Evolutionary conservation across 2,797 vertebrate species (phyloP), one percentile per base, ranked within the genome.

Genomic region (Gymnodraco acuticeps): DNA sequence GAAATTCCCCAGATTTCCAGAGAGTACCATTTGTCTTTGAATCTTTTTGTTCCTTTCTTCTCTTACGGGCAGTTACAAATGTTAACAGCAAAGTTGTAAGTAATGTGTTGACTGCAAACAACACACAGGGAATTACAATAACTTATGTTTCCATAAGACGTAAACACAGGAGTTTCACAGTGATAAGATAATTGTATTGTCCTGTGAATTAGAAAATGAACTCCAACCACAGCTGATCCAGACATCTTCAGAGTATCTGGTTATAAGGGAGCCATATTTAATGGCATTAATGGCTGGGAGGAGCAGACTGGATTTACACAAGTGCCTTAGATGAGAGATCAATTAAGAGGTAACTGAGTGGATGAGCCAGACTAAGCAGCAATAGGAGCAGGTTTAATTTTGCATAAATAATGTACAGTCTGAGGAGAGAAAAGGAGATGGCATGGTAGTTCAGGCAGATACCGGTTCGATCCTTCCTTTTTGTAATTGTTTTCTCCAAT

Each of bases 351-450:
- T 82, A 85, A 88, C 90, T 90, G 91, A 91, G 83, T 85, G 86
- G 85, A 90, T 88, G 87, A 87, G 83, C 83, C 85, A 86, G 90
- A 88, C 91, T 90, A 89, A 90, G 89, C 89, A 88, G 91, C 92
- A 93, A 92, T 86, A 83, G 86, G 58, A 87, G 76, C 83, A 78
- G 85, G 88, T 93, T 95, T 94, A 90, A 93, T 94, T 95, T 92
- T 91, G 91, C 91, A 94, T 94, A 92, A 94, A 95, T 94, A 94
- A 93, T 94, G 90, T 91, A 90, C 80, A 58, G 72, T 83, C 56
- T 68, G 70, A 78, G 75, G 73, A 64, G 69, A 70, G 56, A 65
- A 20, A 41, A 42, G 5, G 27, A 62, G 67, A 82, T 75, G 23
- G 77, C 23, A 27, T 68, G 65, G 23, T 16, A 20, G 15, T 61